Base-by-base conservation (phyloP, 2,888 invertebrate genomes). In the Ametastegia equiseti region DNA sequence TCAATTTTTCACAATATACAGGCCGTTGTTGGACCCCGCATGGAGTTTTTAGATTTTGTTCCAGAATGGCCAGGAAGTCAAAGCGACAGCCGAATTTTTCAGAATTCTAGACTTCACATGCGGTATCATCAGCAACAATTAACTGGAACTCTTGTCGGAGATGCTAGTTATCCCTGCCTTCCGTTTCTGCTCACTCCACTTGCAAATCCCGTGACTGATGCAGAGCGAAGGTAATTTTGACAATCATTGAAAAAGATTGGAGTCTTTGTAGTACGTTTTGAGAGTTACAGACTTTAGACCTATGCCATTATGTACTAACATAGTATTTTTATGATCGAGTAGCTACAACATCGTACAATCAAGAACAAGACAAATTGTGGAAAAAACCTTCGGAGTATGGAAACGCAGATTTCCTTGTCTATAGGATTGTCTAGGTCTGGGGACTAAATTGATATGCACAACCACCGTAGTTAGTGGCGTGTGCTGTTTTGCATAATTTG, bases 11-110 rank as follows among this genome's bases (percentile, higher is more conserved):
- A 57, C 57, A 57, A 47, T 27, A n/a, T n/a, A 15, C 54, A 84
- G 83, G 79, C 83, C 71, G 80, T 84, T 54, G 83, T 84, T 50
- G 83, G 83, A 50, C 82, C 84, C 13, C 42, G 80, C 47, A 81
- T 80, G 71, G 80, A 84, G 47, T 83, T 83, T 67, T 65, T 84
- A 23, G 82, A 85, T 54, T 80, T 84, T 19, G 84, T 85, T 6
- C 83, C 85, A 50, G 83, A 82, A 81, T 85, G 84, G 83, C 82
- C 84, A 1, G 83, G 84, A 27, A 83, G 83, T 60, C 47, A 80
- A 7, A 84, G 84, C 33, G 84, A 85, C 67, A 85, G 84, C 27
- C 57, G 84, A 47, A 85, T 84, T 39, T 85, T 84, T 42, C 83
- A 83, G 79, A 84, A 80, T 71, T 83, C 84, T 42, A 23, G 80